phyloP scores from a whole-genome alignment of 1,140 invertebrate species.

The Drosophila arawakana region DNA sequence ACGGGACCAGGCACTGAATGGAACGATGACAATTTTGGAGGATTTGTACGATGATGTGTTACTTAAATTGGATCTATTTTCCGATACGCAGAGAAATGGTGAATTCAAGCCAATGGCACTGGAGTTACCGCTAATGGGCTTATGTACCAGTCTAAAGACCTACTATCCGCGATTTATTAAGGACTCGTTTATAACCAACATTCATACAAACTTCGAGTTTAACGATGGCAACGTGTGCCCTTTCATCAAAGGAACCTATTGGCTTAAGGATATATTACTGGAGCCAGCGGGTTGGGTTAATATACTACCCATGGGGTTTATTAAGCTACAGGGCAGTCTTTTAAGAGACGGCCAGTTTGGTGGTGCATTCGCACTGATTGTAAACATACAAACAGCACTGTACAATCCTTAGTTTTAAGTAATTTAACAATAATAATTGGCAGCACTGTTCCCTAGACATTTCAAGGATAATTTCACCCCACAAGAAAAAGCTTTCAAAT shows the following conservation, averaged over 20 bases:
- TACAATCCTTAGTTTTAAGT: not conserved
- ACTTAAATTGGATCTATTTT: conserved; percentile 25
- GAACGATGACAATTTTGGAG: conserved; percentile 15
- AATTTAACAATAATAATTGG: no score
- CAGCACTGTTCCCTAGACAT: no score
- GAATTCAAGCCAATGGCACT: conserved; percentile 43
- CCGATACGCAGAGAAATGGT: conserved; percentile 29
- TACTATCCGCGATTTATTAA: conserved; percentile 38
- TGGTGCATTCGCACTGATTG: conserved; percentile 13
- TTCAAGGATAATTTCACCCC: no score
- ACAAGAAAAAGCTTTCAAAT: not conserved
- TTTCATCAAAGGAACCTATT: conserved; percentile 36
- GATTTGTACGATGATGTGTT: conserved; percentile 31
- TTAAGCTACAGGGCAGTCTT: conserved; percentile 16
- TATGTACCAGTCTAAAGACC: conserved; percentile 28
- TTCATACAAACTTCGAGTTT: conserved; percentile 39
- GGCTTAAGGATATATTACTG: conserved; percentile 34
- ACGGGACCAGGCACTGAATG: conserved; percentile 44
- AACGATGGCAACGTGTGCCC: conserved; percentile 30
- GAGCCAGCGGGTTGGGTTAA: conserved; percentile 34
- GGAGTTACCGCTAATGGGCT: conserved; percentile 14
- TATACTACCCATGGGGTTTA: conserved; percentile 29
- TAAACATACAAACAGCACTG: conserved; percentile 13
- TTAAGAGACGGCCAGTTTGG: not conserved
- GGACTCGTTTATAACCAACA: conserved; percentile 12